A percentile compares a stretch with the other conserved stretches of the same genome.
These are phyloP conservation scores for Paelopatides confundens DNA, from an alignment of 53 echinoderm and acorn worm genomes.

Conservation along the genomic window DNA sequence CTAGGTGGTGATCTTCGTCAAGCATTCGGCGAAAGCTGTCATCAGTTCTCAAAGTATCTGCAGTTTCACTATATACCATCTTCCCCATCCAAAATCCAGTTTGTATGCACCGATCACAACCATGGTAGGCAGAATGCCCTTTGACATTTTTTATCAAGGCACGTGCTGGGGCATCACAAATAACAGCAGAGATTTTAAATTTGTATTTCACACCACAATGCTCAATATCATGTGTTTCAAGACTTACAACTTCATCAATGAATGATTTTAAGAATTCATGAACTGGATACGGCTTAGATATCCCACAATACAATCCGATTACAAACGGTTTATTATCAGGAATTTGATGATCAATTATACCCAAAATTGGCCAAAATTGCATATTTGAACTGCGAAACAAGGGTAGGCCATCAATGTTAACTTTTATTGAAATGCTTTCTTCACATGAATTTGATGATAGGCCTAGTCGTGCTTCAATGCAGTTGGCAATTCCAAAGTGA, in stretches of 20 bases:
- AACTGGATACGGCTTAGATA: slow-evolving; percentile 22
- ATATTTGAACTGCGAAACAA: slow-evolving; percentile 43
- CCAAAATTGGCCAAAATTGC: slow-evolving; percentile 71
- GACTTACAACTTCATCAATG: slow-evolving; percentile 24
- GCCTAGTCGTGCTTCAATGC: neutral
- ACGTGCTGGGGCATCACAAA: slow-evolving; percentile 75
- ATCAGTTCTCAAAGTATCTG: slow-evolving; percentile 52
- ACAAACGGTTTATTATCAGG: slow-evolving; percentile 37
- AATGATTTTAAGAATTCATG: slow-evolving; percentile 47
- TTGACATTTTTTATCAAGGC: slow-evolving; percentile 62
- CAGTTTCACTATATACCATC: too few species aligned
- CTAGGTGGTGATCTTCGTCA: slow-evolving; percentile 55
- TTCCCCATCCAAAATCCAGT: slow-evolving; percentile 13
- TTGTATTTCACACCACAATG: slow-evolving; percentile 6
- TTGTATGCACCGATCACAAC: slow-evolving; percentile 69
- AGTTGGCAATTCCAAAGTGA: slow-evolving; percentile 56
- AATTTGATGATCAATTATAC: slow-evolving; percentile 17
- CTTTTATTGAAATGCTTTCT: neutral
- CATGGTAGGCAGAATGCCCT: slow-evolving; percentile 60
- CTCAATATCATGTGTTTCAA: slow-evolving; percentile 36
- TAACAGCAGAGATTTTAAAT: slow-evolving; percentile 27
- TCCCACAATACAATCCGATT: slow-evolving; percentile 59
- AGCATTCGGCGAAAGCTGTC: slow-evolving; percentile 54
- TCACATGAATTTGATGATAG: neutral
- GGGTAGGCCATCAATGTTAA: slow-evolving; percentile 70